Percentiles rank a stretch among this genome's conserved stretches.
These are phyloP conservation scores for Nesoenas mayeri DNA, from an alignment of 2,113 vertebrate species.

Conservation along the genomic window DNA sequence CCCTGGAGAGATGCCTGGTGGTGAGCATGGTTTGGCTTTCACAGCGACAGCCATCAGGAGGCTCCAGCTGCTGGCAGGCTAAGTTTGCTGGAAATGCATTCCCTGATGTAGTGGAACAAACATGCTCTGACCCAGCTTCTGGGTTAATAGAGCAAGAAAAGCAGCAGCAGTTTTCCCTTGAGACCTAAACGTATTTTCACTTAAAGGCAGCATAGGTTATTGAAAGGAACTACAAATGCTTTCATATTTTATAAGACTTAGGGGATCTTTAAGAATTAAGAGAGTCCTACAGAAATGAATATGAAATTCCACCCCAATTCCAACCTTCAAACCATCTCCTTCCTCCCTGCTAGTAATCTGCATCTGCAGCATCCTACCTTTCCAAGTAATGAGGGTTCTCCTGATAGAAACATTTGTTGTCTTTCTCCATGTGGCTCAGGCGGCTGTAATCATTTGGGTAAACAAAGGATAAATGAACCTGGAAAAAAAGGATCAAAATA, in stretches of 20 bases:
- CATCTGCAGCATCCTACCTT: conserved; percentile 69
- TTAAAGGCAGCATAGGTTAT: background rate
- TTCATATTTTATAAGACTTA: background rate
- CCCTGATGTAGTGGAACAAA: background rate
- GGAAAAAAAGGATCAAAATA: background rate
- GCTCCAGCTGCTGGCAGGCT: background rate
- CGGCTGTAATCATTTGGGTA: conserved; percentile 95
- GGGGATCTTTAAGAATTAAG: background rate
- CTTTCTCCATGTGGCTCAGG: conserved; percentile 92
- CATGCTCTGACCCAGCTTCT: background rate
- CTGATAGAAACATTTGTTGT: conserved; percentile 90
- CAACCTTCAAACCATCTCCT: background rate
- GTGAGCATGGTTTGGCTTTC: background rate
- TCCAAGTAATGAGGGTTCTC: conserved; percentile 77
- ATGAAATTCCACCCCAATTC: background rate
- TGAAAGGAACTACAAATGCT: background rate
- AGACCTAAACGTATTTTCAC: background rate
- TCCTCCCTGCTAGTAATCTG: background rate
- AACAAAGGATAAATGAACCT: conserved; percentile 90
- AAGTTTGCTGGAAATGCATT: background rate
- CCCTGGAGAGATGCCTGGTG: background rate
- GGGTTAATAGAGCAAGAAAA: background rate
- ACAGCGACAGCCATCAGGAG: background rate
- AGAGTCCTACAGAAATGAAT: background rate
- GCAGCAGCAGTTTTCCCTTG: background rate